Conservation (phyloP, 37 sponge, comb jelly and placozoan genomes). For the Petrosia ficiformis region DNA sequence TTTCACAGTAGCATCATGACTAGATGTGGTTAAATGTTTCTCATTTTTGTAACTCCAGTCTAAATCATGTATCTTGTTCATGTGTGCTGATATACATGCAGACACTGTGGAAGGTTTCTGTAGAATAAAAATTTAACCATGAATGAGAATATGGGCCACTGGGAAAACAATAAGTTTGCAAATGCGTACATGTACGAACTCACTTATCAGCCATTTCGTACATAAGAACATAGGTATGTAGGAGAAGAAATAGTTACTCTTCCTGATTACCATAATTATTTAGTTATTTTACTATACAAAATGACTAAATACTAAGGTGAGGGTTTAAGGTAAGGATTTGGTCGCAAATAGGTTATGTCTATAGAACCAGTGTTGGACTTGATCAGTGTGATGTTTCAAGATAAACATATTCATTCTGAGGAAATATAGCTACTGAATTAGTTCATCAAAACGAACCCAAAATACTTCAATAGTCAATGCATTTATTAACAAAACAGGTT, state of each 20-base stretch:
- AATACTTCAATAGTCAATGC: too few species aligned
- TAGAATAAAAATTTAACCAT: not conserved
- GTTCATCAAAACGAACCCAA: too few species aligned
- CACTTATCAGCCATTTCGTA: not conserved
- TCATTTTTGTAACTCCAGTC: conserved; percentile 62
- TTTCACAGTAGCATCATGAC: conserved; percentile 86
- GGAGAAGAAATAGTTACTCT: not conserved
- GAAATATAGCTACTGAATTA: too few species aligned
- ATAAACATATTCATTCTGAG: too few species aligned
- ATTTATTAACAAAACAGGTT: too few species aligned
- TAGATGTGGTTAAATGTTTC: conserved; percentile 64
- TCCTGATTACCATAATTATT: too few species aligned
- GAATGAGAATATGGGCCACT: not conserved
- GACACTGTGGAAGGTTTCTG: conserved; percentile 66
- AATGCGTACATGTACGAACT: conserved; percentile 1
- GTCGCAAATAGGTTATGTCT: too few species aligned
- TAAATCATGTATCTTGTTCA: conserved; percentile 68
- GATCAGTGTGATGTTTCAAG: too few species aligned
- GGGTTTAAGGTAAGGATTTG: too few species aligned
- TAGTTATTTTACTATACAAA: too few species aligned
- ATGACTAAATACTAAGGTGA: too few species aligned
- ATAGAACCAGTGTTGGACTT: too few species aligned
- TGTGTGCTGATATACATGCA: conserved; percentile 83
- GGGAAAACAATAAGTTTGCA: not conserved
- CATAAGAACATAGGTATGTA: not conserved